Base-by-base conservation (phyloP, 2,888 invertebrate genomes). In the Dryococelus australis region DNA sequence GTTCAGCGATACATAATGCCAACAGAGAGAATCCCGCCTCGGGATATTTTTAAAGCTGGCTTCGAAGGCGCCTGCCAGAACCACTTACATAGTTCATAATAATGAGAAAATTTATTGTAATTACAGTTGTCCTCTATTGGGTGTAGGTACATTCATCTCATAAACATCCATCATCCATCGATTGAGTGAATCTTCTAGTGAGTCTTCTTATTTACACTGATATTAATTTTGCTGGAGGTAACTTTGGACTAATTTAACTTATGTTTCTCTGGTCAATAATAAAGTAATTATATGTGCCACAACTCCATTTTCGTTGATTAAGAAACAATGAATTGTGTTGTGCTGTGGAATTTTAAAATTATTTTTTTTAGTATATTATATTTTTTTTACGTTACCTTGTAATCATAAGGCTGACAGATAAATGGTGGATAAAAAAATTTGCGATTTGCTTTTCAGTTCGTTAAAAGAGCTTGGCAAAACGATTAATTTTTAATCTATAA, bases 1-100 rank as follows among this genome's bases (percentile, higher is more conserved):
- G 65, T 65, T 65, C 65, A 47, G 65, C n/a, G 65, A 65, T 65
- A 16, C 65, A 65, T 65, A 65, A 65, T n/a, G 65, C 65, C 65
- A 65, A 20, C 20, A n/a, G n/a, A 65, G 16, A 9, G n/a, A n/a
- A 9, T 65, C 65, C 24, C n/a, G 65, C 65, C 65, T 65, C 65
- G 65, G 65, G 65, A 20, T 65, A n/a, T 65, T n/a, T 65, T 24
- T 8, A 65, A 65, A n/a, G 3, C 65, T 65, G 65, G 8, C 65
- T 65, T 20, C 65, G 24, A 65, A 65, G 65, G 24, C 65, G 65
- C 65, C 20, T 65, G 24, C 65, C 65, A 65, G 24, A 65, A 65
- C 65, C 24, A 65, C 65, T 65, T 65, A n/a, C 65, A 24, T 65
- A 16, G 6, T 8, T 65, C 65, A 65, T 16, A n/a, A 12, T 65